Base-by-base conservation (phyloP, 37 sponge, comb jelly and placozoan genomes). In the Agelas oroides region DNA sequence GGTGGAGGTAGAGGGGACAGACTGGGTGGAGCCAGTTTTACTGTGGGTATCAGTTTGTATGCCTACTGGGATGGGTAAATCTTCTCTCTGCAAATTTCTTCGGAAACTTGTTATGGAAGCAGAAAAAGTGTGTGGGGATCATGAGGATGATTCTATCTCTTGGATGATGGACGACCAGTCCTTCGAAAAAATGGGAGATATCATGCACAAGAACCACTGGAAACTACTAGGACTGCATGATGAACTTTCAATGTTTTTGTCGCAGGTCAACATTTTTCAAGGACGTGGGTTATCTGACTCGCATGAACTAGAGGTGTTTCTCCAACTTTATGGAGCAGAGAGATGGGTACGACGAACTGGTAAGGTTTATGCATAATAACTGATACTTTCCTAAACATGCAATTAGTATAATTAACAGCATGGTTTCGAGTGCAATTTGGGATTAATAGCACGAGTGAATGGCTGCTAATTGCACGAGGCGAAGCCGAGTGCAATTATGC, bases 1-100 rank as follows among this genome's bases (percentile, higher is more conserved):
- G 1, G 84, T 84, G 18, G 31, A 39, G 1, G 84, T 84, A 38
- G 32, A 1, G 1, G 56, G 56, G 12, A 84, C 84, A 1, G 67
- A 73, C 54, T 84, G 84, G 84, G 66, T 84, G 8, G 84, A 84
- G 34, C 76, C 84, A n/a, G 75, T 84, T 8, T 8, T 84, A 13
- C 53, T 73, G 53, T 84, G 75, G 84, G n/a, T 84, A 12, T 59
- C 84, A 5, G 25, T 84, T 28, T 39, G 84, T 32, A 84, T 84
- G 84, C 83, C 83, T 36, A 82, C 83, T 58, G 81, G 81, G 21
- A 80, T 69, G 39, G 81, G 81, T 15, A 80, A 80, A 3, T 41
- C 70, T 53, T 66, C 83, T 6, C 27, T 82, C 0, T 82, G 73
- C 72, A 82, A 82, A 35, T 71, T n/a, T n/a, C n/a, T n/a, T n/a